Evolutionary conservation across 1,140 invertebrate species (phyloP).

Genomic region (Ectropis grisescens): DNA sequence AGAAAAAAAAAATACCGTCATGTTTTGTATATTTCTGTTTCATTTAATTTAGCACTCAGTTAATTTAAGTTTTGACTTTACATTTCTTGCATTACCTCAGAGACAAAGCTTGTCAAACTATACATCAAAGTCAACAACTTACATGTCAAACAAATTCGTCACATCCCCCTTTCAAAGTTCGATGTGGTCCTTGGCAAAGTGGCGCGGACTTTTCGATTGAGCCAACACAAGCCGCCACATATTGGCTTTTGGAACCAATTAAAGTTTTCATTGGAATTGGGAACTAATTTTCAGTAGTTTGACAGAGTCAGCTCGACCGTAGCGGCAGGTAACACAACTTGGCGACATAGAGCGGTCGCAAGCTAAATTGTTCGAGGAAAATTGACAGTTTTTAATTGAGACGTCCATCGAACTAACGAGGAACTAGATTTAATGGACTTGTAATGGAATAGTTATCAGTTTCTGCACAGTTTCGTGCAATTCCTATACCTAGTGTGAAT

Average conservation of each 20-base stretch:
- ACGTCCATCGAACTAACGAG: too few species aligned
- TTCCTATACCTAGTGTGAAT: too few species aligned
- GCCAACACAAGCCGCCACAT: slow-evolving; percentile 38
- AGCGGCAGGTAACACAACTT: slow-evolving; percentile 36
- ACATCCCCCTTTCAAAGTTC: slow-evolving; percentile 20
- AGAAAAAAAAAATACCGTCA: too few species aligned
- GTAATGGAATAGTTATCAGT: too few species aligned
- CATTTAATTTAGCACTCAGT: too few species aligned
- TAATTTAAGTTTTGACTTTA: too few species aligned
- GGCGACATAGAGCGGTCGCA: slow-evolving; percentile 27
- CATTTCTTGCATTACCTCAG: too few species aligned
- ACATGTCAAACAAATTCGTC: slow-evolving; percentile 7
- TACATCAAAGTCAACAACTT: too few species aligned
- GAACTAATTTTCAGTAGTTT: slow-evolving; percentile 64
- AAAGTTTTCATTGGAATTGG: slow-evolving; percentile 63
- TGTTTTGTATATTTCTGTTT: too few species aligned
- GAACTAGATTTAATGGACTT: too few species aligned
- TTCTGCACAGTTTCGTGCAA: too few species aligned
- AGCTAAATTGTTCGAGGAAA: slow-evolving; percentile 21
- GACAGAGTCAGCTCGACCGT: slow-evolving; percentile 52
- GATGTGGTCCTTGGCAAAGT: slow-evolving; percentile 21
- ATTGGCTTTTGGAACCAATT: slow-evolving; percentile 62
- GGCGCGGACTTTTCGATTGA: slow-evolving; percentile 37
- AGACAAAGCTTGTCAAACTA: too few species aligned
- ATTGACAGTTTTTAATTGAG: slow-evolving; percentile 23